Conservation (phyloP, 2,113 vertebrate genomes). For the Corythoichthys haematopterus region DNA sequence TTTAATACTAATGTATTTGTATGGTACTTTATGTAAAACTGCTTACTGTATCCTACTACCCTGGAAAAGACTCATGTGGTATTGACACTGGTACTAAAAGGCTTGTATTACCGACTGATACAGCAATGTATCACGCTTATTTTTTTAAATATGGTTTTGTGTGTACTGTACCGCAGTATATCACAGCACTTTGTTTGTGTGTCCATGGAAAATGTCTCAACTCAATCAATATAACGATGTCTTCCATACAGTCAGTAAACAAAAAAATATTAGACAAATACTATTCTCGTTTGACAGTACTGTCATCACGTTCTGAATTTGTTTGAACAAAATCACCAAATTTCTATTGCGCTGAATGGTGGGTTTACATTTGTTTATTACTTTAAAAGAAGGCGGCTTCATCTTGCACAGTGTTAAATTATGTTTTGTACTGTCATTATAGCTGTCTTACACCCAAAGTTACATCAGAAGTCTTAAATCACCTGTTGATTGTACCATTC, state of each 20-base stretch:
- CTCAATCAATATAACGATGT: conserved; percentile 4
- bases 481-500: conserved; percentile 18
- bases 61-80: conserved; percentile 3
- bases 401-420: conserved; percentile 39
- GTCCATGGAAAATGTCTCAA: neutral
- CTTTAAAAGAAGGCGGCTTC: conserved; percentile 15
- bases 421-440: conserved; percentile 18
- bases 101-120: conserved; percentile 2
- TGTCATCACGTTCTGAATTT: conserved; percentile 9
- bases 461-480: conserved; percentile 1
- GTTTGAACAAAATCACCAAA: neutral
- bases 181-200: conserved; percentile 1
- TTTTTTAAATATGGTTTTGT: neutral
- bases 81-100: conserved; percentile 14
- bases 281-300: conserved; percentile 13
- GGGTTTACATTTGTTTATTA: conserved; percentile 40
- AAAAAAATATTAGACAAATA: neutral
- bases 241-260: neutral
- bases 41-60: conserved; percentile 14
- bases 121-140: neutral
- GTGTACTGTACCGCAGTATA: neutral
- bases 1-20: conserved; percentile 16
- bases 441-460: conserved; percentile 6
- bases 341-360: conserved; percentile 2
- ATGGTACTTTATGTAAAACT: conserved; percentile 18